Percentiles rank a stretch among this genome's conserved stretches.
phyloP scores from a whole-genome alignment of 2,113 vertebrate genomes.

The Colistium nudipinnis region DNA sequence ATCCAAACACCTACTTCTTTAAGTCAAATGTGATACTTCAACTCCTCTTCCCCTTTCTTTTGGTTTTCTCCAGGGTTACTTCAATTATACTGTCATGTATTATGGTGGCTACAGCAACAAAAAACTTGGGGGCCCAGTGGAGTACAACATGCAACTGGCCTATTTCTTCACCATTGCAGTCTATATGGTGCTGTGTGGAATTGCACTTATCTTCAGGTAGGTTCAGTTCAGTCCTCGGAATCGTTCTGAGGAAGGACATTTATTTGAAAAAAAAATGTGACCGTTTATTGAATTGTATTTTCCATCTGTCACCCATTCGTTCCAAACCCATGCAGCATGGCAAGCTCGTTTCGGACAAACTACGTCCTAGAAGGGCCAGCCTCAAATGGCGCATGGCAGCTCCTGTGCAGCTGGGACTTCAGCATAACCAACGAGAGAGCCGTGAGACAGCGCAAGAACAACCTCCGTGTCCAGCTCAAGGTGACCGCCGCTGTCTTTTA shows the following conservation, averaged over 20 bases:
- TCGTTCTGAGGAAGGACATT: too few species aligned
- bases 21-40: too few species aligned
- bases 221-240: constrained; percentile 24
- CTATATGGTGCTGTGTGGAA: constrained; percentile 88
- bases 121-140: constrained; percentile 48
- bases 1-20: not conserved
- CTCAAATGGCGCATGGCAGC: constrained; percentile 83
- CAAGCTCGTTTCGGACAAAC: constrained; percentile 86
- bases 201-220: constrained; percentile 91
- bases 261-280: too few species aligned
- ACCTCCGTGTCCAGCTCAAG: constrained; percentile 90
- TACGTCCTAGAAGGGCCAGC: constrained; percentile 75
- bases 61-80: constrained; percentile 77
- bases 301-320: not conserved
- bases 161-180: constrained; percentile 91
- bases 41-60: not conserved
- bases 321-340: constrained; percentile 82
- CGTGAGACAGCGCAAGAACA: constrained; percentile 88
- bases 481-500: constrained; percentile 64
- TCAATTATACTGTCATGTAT: constrained; percentile 85
- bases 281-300: too few species aligned
- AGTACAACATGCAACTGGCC: constrained; percentile 92
- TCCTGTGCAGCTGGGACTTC: constrained; percentile 95
- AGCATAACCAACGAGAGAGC: constrained; percentile 87
- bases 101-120: constrained; percentile 89